These are phyloP conservation scores for Stenichneumon culpator DNA, from an alignment of 2,888 invertebrate genomes.

Conservation along the genomic window DNA sequence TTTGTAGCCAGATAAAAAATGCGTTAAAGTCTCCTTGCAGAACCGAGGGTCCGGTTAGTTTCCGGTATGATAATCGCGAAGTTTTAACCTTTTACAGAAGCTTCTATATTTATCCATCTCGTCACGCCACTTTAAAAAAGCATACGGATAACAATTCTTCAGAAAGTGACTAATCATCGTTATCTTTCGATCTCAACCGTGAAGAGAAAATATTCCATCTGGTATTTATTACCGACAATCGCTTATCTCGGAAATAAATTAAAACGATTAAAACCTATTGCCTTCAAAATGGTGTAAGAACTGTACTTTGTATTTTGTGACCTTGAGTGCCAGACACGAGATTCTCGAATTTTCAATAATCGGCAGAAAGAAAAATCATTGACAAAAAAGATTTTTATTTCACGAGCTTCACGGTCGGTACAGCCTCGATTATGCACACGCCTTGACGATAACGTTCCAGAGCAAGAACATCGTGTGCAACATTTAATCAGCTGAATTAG, in stretches of 20 bases:
- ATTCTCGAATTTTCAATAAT: neutral
- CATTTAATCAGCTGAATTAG: slow-evolving; percentile 2
- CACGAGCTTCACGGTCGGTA: neutral
- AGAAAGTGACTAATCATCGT: neutral
- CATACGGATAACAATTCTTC: neutral
- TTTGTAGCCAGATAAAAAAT: neutral
- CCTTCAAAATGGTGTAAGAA: neutral
- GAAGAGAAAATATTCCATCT: neutral
- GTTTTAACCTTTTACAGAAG: neutral
- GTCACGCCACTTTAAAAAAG: neutral
- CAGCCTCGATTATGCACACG: neutral
- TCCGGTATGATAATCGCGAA: neutral
- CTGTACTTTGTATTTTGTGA: too few species aligned
- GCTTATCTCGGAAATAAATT: neutral
- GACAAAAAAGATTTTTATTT: neutral
- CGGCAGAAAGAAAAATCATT: too few species aligned
- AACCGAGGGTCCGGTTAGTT: neutral
- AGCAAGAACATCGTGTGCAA: neutral
- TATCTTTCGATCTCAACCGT: neutral
- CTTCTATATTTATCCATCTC: neutral
- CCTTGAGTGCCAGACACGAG: neutral
- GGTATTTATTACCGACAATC: neutral
- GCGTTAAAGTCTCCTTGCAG: neutral
- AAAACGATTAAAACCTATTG: neutral
- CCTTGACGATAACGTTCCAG: neutral